Percentiles rank a stretch among this genome's conserved stretches.
Conservation (phyloP, 2,113 vertebrate species). For the Peromyscus polionotus region DNA sequence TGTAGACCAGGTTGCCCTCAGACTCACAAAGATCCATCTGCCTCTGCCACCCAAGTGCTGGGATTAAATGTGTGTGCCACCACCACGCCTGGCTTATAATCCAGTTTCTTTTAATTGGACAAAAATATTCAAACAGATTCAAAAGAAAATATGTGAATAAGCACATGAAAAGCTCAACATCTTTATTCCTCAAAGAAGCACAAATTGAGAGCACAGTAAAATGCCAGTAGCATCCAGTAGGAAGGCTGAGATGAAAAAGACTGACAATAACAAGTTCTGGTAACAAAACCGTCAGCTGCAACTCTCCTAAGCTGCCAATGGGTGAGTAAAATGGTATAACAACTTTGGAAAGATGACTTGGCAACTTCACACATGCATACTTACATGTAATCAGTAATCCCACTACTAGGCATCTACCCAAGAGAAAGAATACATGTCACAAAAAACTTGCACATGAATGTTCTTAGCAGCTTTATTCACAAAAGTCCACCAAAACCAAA, state of each 20-base stretch:
- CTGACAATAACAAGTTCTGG: slow-evolving; percentile 35
- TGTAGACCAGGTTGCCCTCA: not conserved
- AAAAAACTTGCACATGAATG: slow-evolving; percentile 4
- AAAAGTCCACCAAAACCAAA: slow-evolving; percentile 23
- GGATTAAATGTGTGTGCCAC: not conserved
- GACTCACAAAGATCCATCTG: not conserved
- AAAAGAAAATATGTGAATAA: slow-evolving; percentile 50
- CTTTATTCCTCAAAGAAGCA: slow-evolving; percentile 41
- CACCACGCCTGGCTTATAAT: not conserved
- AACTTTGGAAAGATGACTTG: slow-evolving; percentile 44
- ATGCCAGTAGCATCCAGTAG: not conserved
- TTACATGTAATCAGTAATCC: not conserved
- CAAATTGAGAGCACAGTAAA: slow-evolving; percentile 31
- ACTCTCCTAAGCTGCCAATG: slow-evolving; percentile 26
- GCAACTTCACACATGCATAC: slow-evolving; percentile 37
- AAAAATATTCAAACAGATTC: slow-evolving; percentile 58
- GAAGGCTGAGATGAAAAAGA: slow-evolving; percentile 42
- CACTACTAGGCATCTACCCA: not conserved
- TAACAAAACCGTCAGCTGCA: not conserved
- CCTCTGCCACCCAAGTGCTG: not conserved
- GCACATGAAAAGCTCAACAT: slow-evolving; percentile 41
- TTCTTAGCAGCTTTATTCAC: slow-evolving; percentile 61
- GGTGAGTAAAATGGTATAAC: slow-evolving; percentile 47
- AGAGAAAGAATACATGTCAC: slow-evolving; percentile 33
- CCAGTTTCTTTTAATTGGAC: not conserved